These are phyloP conservation scores for Luidia sarsii DNA, from an alignment of 53 echinoderm and acorn worm genomes.

Conservation along the genomic window DNA sequence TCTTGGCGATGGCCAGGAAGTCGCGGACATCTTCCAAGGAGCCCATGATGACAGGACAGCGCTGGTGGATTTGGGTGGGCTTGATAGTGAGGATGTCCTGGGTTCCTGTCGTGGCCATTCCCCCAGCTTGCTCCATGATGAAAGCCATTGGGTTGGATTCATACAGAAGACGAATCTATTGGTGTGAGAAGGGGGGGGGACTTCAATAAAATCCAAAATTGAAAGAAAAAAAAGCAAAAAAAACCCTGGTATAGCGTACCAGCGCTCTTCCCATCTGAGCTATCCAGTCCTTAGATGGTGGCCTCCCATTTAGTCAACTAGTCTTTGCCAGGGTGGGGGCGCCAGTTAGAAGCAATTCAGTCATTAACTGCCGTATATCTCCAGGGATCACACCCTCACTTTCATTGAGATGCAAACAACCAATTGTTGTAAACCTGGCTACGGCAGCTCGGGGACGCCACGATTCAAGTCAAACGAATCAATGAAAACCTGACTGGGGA, in stretches of 20 bases:
- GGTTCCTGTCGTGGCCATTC: conserved; percentile 85
- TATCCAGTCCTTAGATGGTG: too few species aligned
- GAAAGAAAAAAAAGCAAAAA: neutral
- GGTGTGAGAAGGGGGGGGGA: neutral
- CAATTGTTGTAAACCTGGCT: too few species aligned
- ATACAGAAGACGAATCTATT: conserved; percentile 90
- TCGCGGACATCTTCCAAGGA: conserved; percentile 91
- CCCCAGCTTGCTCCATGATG: conserved; percentile 91
- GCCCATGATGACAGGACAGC: conserved; percentile 85
- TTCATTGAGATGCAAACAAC: too few species aligned
- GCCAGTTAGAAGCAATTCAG: too few species aligned
- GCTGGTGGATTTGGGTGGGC: conserved; percentile 83
- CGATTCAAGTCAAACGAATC: too few species aligned
- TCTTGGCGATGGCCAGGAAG: conserved; percentile 70
- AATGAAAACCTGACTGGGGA: too few species aligned
- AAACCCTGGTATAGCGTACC: neutral
- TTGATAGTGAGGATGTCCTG: conserved; percentile 72
- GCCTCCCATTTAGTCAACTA: too few species aligned
- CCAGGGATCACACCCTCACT: too few species aligned
- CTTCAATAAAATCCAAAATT: neutral
- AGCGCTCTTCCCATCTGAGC: too few species aligned
- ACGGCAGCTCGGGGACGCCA: too few species aligned
- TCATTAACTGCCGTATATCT: too few species aligned
- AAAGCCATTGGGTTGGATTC: conserved; percentile 96
- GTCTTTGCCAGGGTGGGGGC: too few species aligned